A percentile compares a stretch with the other conserved stretches of the same genome.
These are phyloP conservation scores for Mesembrinibis cayennensis DNA, from an alignment of 2,113 vertebrate genomes.

Conservation along the genomic window DNA sequence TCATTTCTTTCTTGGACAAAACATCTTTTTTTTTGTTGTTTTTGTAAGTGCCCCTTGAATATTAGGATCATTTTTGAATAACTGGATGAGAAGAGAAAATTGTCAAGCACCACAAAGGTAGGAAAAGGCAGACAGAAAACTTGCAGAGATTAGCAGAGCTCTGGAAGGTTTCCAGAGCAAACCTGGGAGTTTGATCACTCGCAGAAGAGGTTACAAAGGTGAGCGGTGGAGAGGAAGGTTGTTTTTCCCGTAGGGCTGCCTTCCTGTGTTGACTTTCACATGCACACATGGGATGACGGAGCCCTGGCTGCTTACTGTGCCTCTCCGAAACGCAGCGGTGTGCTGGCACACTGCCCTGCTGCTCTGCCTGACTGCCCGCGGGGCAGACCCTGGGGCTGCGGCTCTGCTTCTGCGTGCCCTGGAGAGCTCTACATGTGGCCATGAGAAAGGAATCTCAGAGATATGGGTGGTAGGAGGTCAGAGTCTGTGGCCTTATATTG, in stretches of 20 bases:
- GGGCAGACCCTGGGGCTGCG: background rate
- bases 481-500: background rate
- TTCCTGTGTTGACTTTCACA: constrained; percentile 49
- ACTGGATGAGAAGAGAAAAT: constrained; percentile 8
- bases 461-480: background rate
- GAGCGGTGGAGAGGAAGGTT: background rate
- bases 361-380: background rate
- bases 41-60: background rate
- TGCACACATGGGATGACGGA: background rate
- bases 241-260: background rate
- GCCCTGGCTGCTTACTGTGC: background rate
- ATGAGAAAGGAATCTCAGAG: background rate
- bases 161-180: constrained; percentile 48
- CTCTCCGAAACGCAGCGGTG: background rate
- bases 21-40: background rate
- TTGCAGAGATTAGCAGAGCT: constrained; percentile 30
- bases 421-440: rapidly evolving
- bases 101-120: constrained; percentile 28
- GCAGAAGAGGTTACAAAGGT: constrained; percentile 8
- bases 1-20: background rate
- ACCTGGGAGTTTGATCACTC: background rate
- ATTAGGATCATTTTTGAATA: background rate
- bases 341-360: background rate
- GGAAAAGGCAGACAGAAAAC: constrained; percentile 47
- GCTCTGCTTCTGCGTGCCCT: background rate